A percentile compares a stretch with the other conserved stretches of the same genome.
Evolutionary conservation across 2,797 vertebrate species (phyloP).

Genomic region (Hemitrygon akajei): DNA sequence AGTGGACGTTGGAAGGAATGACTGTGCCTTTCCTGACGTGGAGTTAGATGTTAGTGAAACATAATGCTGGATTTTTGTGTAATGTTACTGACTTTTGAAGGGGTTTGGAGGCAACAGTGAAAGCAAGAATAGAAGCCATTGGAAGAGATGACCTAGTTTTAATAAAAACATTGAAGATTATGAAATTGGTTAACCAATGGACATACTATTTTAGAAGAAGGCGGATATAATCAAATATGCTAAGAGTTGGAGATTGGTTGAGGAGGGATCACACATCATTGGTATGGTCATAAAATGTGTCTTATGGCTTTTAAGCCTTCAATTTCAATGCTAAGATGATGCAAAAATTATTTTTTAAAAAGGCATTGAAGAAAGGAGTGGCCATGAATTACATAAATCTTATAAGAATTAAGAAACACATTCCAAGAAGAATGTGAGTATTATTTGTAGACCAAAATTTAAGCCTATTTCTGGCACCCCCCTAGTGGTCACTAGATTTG

Average conservation of each 20-base stretch:
- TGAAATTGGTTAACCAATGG: neutral
- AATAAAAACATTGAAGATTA: too few relatives aligned
- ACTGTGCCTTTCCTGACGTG: neutral
- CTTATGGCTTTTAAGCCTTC: too few relatives aligned
- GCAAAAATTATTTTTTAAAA: neutral
- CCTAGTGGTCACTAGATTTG: neutral
- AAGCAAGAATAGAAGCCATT: neutral
- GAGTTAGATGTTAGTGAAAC: neutral
- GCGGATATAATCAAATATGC: neutral
- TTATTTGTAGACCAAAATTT: neutral
- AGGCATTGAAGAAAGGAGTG: neutral
- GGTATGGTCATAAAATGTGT: neutral
- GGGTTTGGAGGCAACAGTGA: too few relatives aligned
- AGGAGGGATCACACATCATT: neutral
- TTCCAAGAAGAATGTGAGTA: neutral
- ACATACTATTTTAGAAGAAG: neutral
- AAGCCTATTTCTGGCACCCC: neutral
- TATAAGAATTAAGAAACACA: neutral
- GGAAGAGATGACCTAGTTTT: neutral
- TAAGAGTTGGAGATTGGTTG: neutral
- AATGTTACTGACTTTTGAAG: neutral
- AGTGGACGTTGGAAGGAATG: neutral
- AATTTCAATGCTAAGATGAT: neutral
- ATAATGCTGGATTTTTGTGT: too few relatives aligned
- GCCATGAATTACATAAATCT: neutral